These are phyloP conservation scores for Thaleichthys pacificus DNA, from an alignment of 2,797 vertebrate species.

Conservation along the genomic window DNA sequence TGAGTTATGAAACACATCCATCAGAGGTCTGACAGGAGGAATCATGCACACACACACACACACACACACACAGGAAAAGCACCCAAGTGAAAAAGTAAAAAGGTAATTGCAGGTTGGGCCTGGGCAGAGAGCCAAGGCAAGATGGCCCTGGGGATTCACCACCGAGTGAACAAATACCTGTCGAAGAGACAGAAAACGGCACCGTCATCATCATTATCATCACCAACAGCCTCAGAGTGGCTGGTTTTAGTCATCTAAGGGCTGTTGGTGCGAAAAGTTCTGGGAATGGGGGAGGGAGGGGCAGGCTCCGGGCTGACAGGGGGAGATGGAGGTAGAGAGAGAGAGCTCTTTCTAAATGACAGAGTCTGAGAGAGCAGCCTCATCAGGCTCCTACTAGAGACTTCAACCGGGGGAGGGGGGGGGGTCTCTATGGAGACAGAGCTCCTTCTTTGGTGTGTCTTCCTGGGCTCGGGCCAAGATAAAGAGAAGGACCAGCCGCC, in stretches of 20 bases:
- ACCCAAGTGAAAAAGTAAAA: slow-evolving; percentile 25
- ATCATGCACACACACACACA: not conserved
- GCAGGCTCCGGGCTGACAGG: too few species aligned
- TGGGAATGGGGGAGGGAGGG: too few species aligned
- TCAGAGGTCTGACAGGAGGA: too few species aligned
- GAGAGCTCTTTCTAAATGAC: too few species aligned
- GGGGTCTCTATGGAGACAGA: not conserved
- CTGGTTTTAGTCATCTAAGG: too few species aligned
- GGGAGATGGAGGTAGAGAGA: too few species aligned
- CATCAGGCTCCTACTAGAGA: too few species aligned
- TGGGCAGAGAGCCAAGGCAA: slow-evolving; percentile 4
- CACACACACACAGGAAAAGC: slow-evolving; percentile 2
- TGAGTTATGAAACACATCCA: too few species aligned
- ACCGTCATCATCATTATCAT: not conserved
- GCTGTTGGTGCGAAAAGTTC: too few species aligned
- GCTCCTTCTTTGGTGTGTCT: not conserved
- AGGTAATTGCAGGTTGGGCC: slow-evolving; percentile 10
- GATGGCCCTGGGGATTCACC: not conserved
- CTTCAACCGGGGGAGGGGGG: too few species aligned
- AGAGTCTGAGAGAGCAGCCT: too few species aligned
- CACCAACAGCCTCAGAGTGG: not conserved
- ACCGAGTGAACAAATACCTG: slow-evolving; percentile 14
- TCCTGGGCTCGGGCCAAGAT: too few species aligned
- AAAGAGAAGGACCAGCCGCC: not conserved
- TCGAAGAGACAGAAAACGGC: not conserved